Percentiles rank a stretch among this genome's conserved stretches.
Conservation (phyloP, 1,140 invertebrate genomes). For the Cotesia glomerata region DNA sequence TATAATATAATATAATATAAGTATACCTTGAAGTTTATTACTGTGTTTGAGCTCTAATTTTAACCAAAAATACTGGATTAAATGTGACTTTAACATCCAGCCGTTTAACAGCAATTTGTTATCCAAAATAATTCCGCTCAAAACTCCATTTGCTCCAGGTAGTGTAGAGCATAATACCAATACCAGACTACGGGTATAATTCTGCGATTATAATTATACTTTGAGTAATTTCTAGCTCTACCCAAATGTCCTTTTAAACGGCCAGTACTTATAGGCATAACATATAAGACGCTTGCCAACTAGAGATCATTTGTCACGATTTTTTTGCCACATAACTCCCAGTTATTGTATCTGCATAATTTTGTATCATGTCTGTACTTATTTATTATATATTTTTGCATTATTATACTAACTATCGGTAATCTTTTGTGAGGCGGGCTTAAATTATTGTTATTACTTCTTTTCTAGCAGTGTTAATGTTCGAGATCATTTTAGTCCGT, state of each 20-base stretch:
- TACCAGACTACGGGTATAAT: not conserved
- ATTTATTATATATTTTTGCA: not conserved
- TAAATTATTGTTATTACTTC: not conserved
- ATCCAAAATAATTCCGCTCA: conserved; percentile 14
- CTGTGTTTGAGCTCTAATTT: not conserved
- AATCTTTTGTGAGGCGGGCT: not conserved
- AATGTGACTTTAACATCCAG: not conserved
- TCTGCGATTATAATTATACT: conserved; percentile 21
- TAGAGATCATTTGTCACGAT: conserved; percentile 5
- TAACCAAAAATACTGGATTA: not conserved
- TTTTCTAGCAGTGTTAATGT: not conserved
- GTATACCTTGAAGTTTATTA: not conserved
- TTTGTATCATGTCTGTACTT: conserved; percentile 4
- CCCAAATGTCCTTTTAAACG: conserved; percentile 36
- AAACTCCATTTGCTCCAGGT: conserved; percentile 2
- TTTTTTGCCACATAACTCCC: not conserved
- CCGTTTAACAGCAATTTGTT: conserved; percentile 22
- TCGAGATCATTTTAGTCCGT: too few relatives aligned
- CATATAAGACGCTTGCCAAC: conserved; percentile 13
- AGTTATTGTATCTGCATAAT: conserved; percentile 20
- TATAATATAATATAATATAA: not conserved
- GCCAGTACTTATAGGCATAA: not conserved
- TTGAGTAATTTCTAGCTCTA: conserved; percentile 15
- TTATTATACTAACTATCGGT: not conserved
- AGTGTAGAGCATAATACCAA: not conserved